Evolutionary conservation across 2,113 vertebrate genomes (phyloP).

Genomic region (Pteropus alecto): DNA sequence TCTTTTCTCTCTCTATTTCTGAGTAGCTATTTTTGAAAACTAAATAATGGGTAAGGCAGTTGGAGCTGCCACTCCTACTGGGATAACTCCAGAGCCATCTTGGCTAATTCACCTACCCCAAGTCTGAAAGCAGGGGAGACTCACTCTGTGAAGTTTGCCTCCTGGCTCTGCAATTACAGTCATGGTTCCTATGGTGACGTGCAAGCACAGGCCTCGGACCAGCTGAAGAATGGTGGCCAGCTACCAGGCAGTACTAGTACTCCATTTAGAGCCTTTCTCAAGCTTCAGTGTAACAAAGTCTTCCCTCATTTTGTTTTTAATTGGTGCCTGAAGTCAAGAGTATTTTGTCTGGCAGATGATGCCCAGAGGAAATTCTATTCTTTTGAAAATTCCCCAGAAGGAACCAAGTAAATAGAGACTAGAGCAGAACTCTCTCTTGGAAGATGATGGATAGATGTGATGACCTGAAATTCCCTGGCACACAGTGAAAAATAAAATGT

Average conservation of each 20-base stretch:
- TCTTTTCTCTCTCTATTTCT: not conserved
- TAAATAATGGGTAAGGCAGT: not conserved
- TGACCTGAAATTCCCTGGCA: slow-evolving; percentile 48
- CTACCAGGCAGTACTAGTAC: not conserved
- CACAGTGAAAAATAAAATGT: slow-evolving; percentile 58
- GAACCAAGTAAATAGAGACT: slow-evolving; percentile 41
- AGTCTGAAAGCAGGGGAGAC: slow-evolving; percentile 10
- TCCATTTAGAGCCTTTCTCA: not conserved
- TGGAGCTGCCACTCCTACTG: not conserved
- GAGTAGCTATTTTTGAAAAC: slow-evolving; percentile 33
- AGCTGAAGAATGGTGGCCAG: not conserved
- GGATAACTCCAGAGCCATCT: not conserved
- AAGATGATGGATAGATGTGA: slow-evolving; percentile 30
- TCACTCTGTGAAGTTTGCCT: not conserved
- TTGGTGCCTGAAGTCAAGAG: slow-evolving; percentile 39
- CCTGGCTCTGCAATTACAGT: not conserved
- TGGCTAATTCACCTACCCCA: not conserved
- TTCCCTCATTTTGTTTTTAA: not conserved
- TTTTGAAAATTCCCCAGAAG: slow-evolving; percentile 53
- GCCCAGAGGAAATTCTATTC: slow-evolving; percentile 43
- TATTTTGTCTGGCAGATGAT: slow-evolving; percentile 51
- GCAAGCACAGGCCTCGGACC: not conserved
- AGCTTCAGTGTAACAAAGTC: not conserved
- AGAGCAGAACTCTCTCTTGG: not conserved
- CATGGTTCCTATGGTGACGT: not conserved